Evolutionary conservation across 2,888 invertebrate genomes (phyloP), one percentile per base, ranked within the genome.

Genomic region (Oegoconia quadripuncta): DNA sequence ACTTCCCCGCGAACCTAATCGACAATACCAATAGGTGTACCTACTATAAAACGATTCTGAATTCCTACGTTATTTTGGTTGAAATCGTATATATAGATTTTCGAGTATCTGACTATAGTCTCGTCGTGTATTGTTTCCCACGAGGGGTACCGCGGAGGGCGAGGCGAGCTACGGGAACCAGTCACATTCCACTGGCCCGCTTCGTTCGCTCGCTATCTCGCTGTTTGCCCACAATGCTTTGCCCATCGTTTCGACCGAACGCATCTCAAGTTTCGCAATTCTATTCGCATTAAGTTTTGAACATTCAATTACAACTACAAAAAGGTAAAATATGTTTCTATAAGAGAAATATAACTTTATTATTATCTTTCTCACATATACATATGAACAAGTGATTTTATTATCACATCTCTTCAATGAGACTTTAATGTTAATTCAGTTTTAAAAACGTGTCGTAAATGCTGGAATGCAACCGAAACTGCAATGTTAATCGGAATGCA

Each of bases 181-280:
- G 67, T 66, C 59, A 63, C 69, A 69, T 69, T 67, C 69, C 69
- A 41, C 43, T 44, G 37, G 45, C 38, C 55, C 51, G 46, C 51
- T 50, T 50, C 53, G 49, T 46, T 47, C 41, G 31, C 17, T 12
- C 16, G 43, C 46, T 32, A 39, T 44, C 40, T 47, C 43, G 42
- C 43, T 49, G 46, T 44, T 54, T 54, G 50, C 50, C 52, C 47
- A 53, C 56, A 50, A 51, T 46, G 48, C 49, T 48, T 38, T 40
- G 42, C 46, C 50, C 40, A 51, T 44, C 48, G 49, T 17, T 22
- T 17, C 36, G 23, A 8, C 25, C 18, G 14, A 5, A 14, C 23
- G 13, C 22, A 6, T 32, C 16, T 14, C 23, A 8, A 13, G 23
- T 23, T 23, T 23, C 23, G 7, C 23, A 23, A 27, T 27, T 3